phyloP scores from a whole-genome alignment of 2,888 invertebrate genomes.

The Cancer borealis region DNA sequence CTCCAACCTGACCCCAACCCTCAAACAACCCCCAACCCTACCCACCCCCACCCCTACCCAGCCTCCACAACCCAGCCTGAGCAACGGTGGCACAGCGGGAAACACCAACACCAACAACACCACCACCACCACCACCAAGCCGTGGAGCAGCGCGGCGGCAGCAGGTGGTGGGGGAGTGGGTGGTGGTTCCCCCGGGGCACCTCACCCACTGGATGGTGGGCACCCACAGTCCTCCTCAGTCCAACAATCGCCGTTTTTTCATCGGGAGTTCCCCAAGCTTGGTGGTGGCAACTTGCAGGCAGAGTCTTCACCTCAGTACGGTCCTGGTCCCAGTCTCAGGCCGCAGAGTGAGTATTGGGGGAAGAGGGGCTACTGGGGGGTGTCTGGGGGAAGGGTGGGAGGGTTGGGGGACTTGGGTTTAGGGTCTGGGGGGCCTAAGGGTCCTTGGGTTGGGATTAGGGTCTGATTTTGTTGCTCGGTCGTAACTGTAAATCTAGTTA shows the following conservation, averaged over 20 bases:
- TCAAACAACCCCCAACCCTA: background rate
- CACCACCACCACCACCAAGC: constrained; percentile 58
- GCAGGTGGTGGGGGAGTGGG: constrained; percentile 43
- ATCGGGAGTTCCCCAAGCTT: constrained; percentile 77
- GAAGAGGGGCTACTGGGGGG: too few species aligned
- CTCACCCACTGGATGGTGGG: constrained; percentile 77
- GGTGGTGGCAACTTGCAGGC: constrained; percentile 75
- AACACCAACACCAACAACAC: constrained; percentile 53
- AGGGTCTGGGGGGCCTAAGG: too few species aligned
- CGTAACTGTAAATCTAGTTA: background rate
- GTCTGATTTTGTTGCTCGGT: background rate
- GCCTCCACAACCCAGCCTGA: background rate
- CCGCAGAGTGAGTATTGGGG: constrained; percentile 73
- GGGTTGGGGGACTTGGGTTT: too few species aligned
- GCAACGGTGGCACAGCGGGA: constrained; percentile 13
- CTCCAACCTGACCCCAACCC: background rate
- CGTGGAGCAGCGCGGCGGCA: constrained; percentile 69
- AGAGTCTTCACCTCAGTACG: constrained; percentile 75
- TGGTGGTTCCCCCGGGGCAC: constrained; percentile 72
- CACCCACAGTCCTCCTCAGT: constrained; percentile 76
- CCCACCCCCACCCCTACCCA: background rate
- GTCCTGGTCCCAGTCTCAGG: constrained; percentile 77
- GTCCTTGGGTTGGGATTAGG: too few species aligned
- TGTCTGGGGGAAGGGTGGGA: too few species aligned
- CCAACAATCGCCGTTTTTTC: constrained; percentile 77